A percentile compares a stretch with the other conserved stretches of the same genome.
Conservation (phyloP, 1,140 invertebrate species). For the Habropoda laboriosa region DNA sequence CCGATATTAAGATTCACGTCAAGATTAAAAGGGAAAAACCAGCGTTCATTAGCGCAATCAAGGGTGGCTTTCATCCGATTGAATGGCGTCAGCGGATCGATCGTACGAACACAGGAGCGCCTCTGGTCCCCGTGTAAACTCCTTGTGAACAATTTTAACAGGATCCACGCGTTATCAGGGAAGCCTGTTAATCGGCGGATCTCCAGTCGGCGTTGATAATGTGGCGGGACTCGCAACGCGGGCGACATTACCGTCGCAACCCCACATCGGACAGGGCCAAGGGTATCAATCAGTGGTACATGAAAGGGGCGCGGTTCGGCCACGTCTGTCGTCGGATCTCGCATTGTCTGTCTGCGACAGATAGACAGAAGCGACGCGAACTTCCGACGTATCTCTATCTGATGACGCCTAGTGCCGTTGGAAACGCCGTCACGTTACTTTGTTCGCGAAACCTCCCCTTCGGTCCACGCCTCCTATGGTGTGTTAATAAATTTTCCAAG, state of each 20-base stretch:
- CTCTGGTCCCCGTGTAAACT: not conserved
- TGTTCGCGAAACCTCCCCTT: slow-evolving; percentile 38
- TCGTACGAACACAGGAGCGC: not conserved
- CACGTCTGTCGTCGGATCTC: slow-evolving; percentile 70
- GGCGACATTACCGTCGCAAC: slow-evolving; percentile 65
- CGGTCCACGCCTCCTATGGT: not conserved
- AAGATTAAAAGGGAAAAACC: not conserved
- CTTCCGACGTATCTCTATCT: slow-evolving; percentile 66
- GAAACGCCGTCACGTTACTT: slow-evolving; percentile 60
- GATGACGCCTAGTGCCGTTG: slow-evolving; percentile 59
- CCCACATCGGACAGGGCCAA: slow-evolving; percentile 64
- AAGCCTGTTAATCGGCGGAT: slow-evolving; percentile 57
- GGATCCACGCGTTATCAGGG: slow-evolving; percentile 33
- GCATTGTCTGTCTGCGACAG: slow-evolving; percentile 72
- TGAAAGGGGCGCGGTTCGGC: slow-evolving; percentile 73
- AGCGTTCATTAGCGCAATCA: too few species aligned
- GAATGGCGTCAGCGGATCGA: not conserved
- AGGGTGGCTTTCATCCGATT: too few species aligned
- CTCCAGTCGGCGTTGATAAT: slow-evolving; percentile 64
- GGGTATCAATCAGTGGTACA: slow-evolving; percentile 74
- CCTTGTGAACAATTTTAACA: slow-evolving; percentile 48
- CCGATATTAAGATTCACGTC: too few species aligned
- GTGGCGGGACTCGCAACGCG: slow-evolving; percentile 55
- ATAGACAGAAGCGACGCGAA: slow-evolving; percentile 62
- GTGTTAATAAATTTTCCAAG: slow-evolving; percentile 39